phyloP scores from a whole-genome alignment of 2,797 vertebrate species.

The Labeo calbasu region DNA sequence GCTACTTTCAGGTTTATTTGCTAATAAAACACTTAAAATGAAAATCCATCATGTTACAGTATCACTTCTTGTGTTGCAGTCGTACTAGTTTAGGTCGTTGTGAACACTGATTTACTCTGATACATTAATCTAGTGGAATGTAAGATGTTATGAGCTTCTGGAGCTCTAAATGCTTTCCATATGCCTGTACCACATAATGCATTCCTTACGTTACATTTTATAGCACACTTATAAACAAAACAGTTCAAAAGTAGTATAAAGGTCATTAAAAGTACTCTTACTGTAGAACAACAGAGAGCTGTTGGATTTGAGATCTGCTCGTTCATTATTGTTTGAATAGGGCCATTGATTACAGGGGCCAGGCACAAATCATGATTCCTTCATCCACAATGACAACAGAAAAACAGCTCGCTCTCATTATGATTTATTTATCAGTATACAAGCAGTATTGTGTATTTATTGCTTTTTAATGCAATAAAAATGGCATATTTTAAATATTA shows the following conservation, averaged over 20 bases:
- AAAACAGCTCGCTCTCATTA: background rate
- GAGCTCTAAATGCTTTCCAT: slow-evolving; percentile 5
- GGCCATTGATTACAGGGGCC: slow-evolving; percentile 9
- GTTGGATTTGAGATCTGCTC: slow-evolving; percentile 1
- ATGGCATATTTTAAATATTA: background rate
- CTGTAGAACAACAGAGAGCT: background rate
- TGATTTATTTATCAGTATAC: background rate
- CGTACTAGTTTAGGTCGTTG: background rate
- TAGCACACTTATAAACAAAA: background rate
- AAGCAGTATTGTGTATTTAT: background rate
- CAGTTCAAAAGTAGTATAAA: background rate
- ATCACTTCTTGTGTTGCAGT: background rate
- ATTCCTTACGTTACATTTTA: background rate
- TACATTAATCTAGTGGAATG: background rate
- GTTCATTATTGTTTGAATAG: slow-evolving; percentile 10
- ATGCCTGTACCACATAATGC: background rate
- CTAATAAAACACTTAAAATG: background rate
- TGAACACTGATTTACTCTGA: background rate
- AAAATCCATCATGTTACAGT: background rate
- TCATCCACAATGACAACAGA: slow-evolving; percentile 17
- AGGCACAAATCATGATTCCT: background rate
- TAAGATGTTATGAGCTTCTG: background rate
- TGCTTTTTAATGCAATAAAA: too few relatives aligned
- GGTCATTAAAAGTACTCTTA: background rate
- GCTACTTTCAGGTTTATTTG: background rate